Evolutionary conservation across 2,888 invertebrate species (phyloP), one percentile per base, ranked within the genome.

Genomic region (Merodon equestris): DNA sequence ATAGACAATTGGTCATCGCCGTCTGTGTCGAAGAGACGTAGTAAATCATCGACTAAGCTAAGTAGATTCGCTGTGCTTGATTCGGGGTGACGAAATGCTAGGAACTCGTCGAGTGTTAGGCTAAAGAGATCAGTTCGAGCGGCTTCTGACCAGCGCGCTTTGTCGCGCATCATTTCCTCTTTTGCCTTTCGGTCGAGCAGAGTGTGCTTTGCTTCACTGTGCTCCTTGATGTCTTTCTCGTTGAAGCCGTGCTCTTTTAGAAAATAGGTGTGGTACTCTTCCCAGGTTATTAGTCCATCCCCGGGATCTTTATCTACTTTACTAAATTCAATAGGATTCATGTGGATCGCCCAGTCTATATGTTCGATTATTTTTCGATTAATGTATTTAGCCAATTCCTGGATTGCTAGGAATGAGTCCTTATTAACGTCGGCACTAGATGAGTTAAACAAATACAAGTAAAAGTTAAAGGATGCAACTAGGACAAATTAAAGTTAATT

Each of bases 21-120:
- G 84, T 95, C 93, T 45, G 92, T 90, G 89, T 96, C 95, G 83
- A 95, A 93, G 85, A 93, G 93, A 40, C 93, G 92, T 82, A 95
- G 90, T 3, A 95, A 90, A 85, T 95, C 95, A 82, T 94, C 93
- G 1, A 95, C 94, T 86, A 95, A 90, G 56, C 92, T 91, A 19
- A 93, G 85, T 38, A 94, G 89, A 84, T 93, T 93, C 3, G 92
- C 90, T 44, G 92, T 91, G 85, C 93, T 93, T 53, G 94, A 94
- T 88, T 96, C 96, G 0, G 96, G 96, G 89, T 96, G 96, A 1
- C 94, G 92, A 86, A 96, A 95, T 1, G 94, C 92, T 76, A 95
- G 88, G 87, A 95, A 95, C 87, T 95, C 95, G 83, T 94, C 93
- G 17, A 94, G 90, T 1, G 93, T 93, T 51, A 95, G 89, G 42